Base-by-base conservation (phyloP, 2,888 invertebrate genomes). In the Margaritifera margaritifera region DNA sequence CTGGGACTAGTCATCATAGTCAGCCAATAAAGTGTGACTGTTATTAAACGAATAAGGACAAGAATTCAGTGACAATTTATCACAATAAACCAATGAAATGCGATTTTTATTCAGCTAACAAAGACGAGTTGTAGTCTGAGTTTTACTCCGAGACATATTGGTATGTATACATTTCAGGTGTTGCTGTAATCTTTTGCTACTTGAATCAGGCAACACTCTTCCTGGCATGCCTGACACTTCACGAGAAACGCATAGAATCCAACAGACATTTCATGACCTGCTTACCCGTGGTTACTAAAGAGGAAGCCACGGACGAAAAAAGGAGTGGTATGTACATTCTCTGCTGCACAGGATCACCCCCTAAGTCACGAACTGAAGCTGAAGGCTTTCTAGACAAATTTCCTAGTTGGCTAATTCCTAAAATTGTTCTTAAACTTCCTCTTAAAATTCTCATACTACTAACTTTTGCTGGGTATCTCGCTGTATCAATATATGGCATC, bases 271-370 rank as follows among this genome's bases (percentile, higher is more conserved):
- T 78, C 42, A 52, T 76, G 57, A 72, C 79, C 22, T 80, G 77
- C 57, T 62, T 63, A n/a, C 59, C 61, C 55, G 76, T 73, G 19
- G 64, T 64, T 15, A 70, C 79, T 2, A 66, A 69, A 3, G 71
- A 75, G 8, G 71, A 80, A n/a, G 66, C 72, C 63, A 66, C 64
- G 58, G 64, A 73, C 15, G 61, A 69, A 6, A 61, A 64, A 1
- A 59, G 58, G 8, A 55, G 70, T 15, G 27, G 18, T 18, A 58
- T 51, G 25, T 42, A 22, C 6, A 55, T 70, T 2, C 67, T 72
- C 6, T 94, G 84, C 60, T 82, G 80, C 66, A 65, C 72, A 6
- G 82, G 80, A 11, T 56, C 71, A 15, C 64, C 69, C 15, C 79
- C 82, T 11, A 68, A 54, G 20, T 56, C 68, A 5, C 53, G 70